Base-by-base conservation (phyloP, 2,113 vertebrate species). In the Brienomyrus longianalis region DNA sequence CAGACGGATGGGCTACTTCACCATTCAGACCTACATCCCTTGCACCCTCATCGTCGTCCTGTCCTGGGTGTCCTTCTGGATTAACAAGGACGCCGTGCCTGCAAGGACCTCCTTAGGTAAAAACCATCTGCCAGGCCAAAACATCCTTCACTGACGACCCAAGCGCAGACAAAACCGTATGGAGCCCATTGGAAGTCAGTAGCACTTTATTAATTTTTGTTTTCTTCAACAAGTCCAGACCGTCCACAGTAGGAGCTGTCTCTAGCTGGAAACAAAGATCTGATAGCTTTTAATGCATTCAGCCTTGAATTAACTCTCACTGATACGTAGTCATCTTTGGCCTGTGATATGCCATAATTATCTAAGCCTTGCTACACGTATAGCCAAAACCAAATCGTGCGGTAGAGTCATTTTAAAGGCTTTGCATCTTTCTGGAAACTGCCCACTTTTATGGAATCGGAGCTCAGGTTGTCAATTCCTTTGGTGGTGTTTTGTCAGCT, bases 21-120 rank as follows among this genome's bases (percentile, higher is more conserved):
- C 98, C 90, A 99, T 99, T 92, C 98, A 99, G 95, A 99, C 98
- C 47, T 99, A 99, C 90, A 99, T 99, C 89, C 98, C 98, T 83
- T 99, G 98, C 94, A 99, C 98, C 0, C 97, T 99, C 48, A 99
- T 99, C 3, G 98, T 99, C 1, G 98, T 99, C 62, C 93, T 99
- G 8, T 99, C 98, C 52, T 99, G 98, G 98, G 98, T 99, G 50
- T 99, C 98, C 13, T 99, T 99, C 94, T 99, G 98, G 98, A 99
- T 99, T 93, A 99, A 99, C 92, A 99, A 99, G 93, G 98, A 99
- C 91, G 98, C 98, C 0, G 98, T 99, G 15, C 98, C 98, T 90
- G 98, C 98, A 86, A 96, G 98, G 93, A 99, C 98, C 21, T 99
- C 98, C 50, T 93, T 99, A 93, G 98, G 98, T 99, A 94, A 95